Evolutionary conservation across 2,113 vertebrate genomes (phyloP).

Genomic region (Pterocles orientalis): DNA sequence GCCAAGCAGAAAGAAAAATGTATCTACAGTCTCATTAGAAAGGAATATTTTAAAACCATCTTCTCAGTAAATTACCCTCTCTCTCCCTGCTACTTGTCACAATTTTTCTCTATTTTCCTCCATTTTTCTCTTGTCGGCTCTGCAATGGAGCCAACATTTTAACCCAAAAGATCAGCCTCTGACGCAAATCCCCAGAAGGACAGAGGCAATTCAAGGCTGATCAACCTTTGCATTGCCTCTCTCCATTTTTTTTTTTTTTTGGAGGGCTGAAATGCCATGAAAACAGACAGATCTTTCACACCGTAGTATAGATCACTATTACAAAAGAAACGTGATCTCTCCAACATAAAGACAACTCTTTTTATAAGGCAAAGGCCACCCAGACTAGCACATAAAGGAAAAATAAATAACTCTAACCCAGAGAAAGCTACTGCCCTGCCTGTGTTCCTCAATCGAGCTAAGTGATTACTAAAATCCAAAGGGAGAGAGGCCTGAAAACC

Average conservation of each 20-base stretch:
- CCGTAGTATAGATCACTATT: not conserved
- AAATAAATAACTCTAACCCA: not conserved
- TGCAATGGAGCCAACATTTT: not conserved
- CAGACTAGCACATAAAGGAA: not conserved
- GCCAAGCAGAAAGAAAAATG: not conserved
- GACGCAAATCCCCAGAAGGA: not conserved
- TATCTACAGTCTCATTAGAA: not conserved
- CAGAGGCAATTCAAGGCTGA: not conserved
- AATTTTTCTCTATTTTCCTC: not conserved
- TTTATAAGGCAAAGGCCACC: not conserved
- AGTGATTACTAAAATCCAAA: not conserved
- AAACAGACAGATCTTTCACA: not conserved
- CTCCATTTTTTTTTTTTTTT: not conserved
- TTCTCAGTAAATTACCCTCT: not conserved
- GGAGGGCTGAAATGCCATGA: not conserved
- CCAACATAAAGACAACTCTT: not conserved
- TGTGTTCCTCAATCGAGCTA: not conserved
- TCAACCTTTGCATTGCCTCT: not conserved
- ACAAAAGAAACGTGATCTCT: conserved; percentile 11
- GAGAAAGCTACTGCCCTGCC: not conserved
- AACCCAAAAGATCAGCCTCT: conserved; percentile 8
- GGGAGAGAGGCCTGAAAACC: not conserved
- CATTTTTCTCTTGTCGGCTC: not conserved
- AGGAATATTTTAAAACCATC: not conserved
- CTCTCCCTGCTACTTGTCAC: not conserved